Evolutionary conservation across 1,140 invertebrate species (phyloP), one percentile per base, ranked within the genome.

Genomic region (Agrilus planipennis): DNA sequence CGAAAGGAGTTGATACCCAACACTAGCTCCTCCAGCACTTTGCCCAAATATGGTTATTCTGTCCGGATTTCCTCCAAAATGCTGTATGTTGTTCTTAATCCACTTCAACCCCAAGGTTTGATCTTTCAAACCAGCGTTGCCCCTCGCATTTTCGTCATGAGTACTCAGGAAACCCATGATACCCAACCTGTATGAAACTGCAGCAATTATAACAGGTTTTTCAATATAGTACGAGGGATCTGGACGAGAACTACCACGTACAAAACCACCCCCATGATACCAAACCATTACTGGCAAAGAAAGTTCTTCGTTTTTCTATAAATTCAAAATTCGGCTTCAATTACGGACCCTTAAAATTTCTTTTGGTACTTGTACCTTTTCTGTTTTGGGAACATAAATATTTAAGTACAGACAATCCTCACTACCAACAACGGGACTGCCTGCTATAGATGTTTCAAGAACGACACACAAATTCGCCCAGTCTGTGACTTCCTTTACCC

Each of bases 151-250:
- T 41, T 60, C 51, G 4, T 64, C 66, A 15, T 58, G 44, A 16
- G 67, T 54, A 46, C 64, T 65, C 1, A 58, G 43, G 21, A 67
- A 69, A 11, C 67, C 67, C 67, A 62, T 63, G 34, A 16, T 18
- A 34, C 19, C 19, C 2, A 74, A 51, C 34, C 72, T 55, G 47
- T 74, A 75, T 51, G 75, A 73, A 14, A 75, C 51, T 3, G 65
- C 68, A 12, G 74, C 64, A 1, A 74, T 59, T 9, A 76, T 60
- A 2, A 71, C 52, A 17, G 67, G 59, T 19, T 62, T 49, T 15
- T 65, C 58, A n/a, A 71, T 56, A n/a, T 74, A 49, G 32, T 61
- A 63, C 34, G 68, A 62, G 11, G 62, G 54, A 31, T 54, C 43
- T 25, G 54, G 52, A 9, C 45, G 29, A 40, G 42, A 44, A n/a